These are phyloP conservation scores for Mormyrops boulengeri DNA, from an alignment of 2,797 vertebrate genomes.

Conservation along the genomic window DNA sequence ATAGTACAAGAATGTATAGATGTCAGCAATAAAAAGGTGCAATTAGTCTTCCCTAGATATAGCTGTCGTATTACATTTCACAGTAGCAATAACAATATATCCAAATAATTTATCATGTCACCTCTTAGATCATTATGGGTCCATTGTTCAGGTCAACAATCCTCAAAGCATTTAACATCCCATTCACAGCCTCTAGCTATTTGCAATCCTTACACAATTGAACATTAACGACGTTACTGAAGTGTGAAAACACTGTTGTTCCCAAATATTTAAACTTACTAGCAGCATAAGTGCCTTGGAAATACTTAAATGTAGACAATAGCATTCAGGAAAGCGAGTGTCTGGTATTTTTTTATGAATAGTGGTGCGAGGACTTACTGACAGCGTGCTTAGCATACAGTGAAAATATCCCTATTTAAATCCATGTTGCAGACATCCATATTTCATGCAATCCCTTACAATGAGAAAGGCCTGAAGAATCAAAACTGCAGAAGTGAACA, in stretches of 20 bases:
- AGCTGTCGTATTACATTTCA: slow-evolving; percentile 7
- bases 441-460: neutral
- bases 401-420: neutral
- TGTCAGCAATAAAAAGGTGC: neutral
- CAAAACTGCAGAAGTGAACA: neutral
- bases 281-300: neutral
- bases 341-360: neutral
- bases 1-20: neutral
- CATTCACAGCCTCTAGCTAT: neutral
- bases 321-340: neutral
- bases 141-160: neutral
- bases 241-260: slow-evolving; percentile 11
- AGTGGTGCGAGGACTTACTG: neutral
- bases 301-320: neutral
- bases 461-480: slow-evolving; percentile 23
- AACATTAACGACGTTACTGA: slow-evolving; percentile 24
- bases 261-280: slow-evolving; percentile 9
- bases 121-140: neutral
- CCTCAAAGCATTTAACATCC: slow-evolving; percentile 1
- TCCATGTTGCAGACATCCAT: neutral
- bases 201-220: neutral
- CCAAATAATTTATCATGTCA: neutral
- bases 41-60: slow-evolving; percentile 1
- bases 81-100: slow-evolving; percentile 23
- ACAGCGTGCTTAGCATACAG: neutral